Evolutionary conservation across 2,113 vertebrate species (phyloP).

Genomic region (Phainopepla nitens): DNA sequence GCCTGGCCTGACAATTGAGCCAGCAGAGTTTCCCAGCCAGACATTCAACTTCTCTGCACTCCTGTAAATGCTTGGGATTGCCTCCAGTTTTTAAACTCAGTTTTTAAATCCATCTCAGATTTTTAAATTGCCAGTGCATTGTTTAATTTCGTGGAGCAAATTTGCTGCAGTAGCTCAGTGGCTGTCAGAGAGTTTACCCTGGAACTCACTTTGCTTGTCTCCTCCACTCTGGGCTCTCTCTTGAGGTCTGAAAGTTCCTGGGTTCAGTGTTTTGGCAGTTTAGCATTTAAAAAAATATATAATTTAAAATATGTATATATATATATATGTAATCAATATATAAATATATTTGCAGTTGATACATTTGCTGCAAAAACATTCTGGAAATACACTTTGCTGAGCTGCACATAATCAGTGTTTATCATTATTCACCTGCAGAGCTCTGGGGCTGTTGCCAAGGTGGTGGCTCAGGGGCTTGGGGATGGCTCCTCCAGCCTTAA

Average conservation of each 20-base stretch:
- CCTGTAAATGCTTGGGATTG: background rate
- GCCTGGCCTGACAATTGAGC: background rate
- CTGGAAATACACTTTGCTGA: background rate
- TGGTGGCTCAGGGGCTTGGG: background rate
- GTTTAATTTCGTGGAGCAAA: background rate
- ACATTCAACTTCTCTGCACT: background rate
- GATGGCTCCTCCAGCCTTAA: background rate
- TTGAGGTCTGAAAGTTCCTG: background rate
- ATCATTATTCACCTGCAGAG: background rate
- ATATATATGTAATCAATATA: no score
- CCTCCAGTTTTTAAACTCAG: background rate
- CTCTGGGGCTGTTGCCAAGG: background rate
- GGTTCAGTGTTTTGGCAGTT: background rate
- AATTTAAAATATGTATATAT: no score
- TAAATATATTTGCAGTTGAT: background rate
- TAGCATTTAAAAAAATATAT: background rate
- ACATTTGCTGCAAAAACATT: background rate
- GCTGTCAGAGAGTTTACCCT: background rate
- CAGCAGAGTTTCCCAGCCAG: background rate
- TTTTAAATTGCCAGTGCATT: background rate
- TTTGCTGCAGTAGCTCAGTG: background rate
- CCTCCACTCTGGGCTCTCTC: background rate
- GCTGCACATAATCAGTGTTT: background rate
- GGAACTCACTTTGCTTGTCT: background rate
- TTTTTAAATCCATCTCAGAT: background rate